These are phyloP conservation scores for Gymnodraco acuticeps DNA, from an alignment of 2,797 vertebrate genomes.

Conservation along the genomic window DNA sequence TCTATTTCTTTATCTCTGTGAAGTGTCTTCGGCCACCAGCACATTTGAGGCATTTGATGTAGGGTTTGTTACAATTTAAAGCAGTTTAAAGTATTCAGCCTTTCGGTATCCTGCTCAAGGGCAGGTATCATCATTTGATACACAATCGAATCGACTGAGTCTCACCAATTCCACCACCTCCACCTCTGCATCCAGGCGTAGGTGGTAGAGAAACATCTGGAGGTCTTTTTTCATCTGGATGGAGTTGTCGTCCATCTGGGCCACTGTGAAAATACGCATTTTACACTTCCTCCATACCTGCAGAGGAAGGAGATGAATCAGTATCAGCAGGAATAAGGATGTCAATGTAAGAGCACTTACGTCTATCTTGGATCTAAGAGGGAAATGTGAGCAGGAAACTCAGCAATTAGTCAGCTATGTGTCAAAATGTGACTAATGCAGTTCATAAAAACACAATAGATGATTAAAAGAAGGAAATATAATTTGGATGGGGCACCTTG, in stretches of 20 bases:
- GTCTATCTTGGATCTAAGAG: background rate
- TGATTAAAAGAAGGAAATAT: background rate
- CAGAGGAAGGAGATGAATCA: background rate
- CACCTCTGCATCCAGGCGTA: conserved; percentile 93
- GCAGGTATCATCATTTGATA: background rate
- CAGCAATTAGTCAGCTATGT: background rate
- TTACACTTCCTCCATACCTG: conserved; percentile 97
- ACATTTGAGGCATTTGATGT: background rate
- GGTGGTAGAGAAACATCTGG: conserved; percentile 94
- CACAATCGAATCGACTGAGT: background rate
- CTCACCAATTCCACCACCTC: conserved; percentile 98
- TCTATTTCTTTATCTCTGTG: no score
- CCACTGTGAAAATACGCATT: conserved; percentile 97
- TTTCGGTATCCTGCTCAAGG: background rate
- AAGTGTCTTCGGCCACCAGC: no score
- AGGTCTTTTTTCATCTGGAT: conserved; percentile 99
- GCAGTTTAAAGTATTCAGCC: background rate
- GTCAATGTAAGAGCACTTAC: background rate
- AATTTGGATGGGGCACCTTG: conserved; percentile 83
- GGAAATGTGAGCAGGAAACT: background rate
- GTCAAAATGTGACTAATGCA: background rate
- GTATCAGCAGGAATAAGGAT: background rate
- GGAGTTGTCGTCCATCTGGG: conserved; percentile 96
- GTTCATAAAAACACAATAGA: no score
- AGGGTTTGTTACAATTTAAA: background rate